phyloP scores from a whole-genome alignment of 2,888 invertebrate genomes.

The Micropterix aruncella region DNA sequence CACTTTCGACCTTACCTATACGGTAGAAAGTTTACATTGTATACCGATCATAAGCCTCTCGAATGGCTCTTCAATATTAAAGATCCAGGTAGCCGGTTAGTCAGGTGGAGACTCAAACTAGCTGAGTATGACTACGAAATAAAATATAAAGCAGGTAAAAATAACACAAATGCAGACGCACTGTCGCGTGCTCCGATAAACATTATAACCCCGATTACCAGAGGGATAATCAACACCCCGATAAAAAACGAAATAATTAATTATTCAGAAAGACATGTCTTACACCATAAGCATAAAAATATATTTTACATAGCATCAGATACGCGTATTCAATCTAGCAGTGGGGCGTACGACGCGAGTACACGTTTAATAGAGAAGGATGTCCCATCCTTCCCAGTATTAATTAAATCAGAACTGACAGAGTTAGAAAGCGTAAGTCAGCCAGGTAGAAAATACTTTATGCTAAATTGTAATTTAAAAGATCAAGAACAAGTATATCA shows the following conservation, averaged over 20 bases:
- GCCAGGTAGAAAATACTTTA: not conserved
- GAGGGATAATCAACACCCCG: not conserved
- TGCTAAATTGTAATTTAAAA: not conserved
- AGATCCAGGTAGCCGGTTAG: conserved; percentile 19
- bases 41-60: conserved; percentile 21
- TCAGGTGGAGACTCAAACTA: conserved; percentile 19
- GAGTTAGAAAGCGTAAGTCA: not conserved
- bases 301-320: not conserved
- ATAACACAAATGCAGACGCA: conserved; percentile 9
- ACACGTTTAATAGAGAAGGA: not conserved
- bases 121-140: conserved; percentile 16
- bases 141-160: conserved; percentile 12
- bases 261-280: no score
- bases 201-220: not conserved
- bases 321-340: not conserved
- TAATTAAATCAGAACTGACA: no score
- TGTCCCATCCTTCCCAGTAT: not conserved
- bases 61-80: conserved; percentile 19
- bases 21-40: conserved; percentile 18
- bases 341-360: not conserved
- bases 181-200: conserved; percentile 3
- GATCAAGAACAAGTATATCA: not conserved
- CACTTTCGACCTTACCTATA: conserved; percentile 20
- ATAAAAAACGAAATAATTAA: no score
- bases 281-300: no score